Base-by-base conservation (phyloP, 2,797 vertebrate genomes). In the Psittacula echo region DNA sequence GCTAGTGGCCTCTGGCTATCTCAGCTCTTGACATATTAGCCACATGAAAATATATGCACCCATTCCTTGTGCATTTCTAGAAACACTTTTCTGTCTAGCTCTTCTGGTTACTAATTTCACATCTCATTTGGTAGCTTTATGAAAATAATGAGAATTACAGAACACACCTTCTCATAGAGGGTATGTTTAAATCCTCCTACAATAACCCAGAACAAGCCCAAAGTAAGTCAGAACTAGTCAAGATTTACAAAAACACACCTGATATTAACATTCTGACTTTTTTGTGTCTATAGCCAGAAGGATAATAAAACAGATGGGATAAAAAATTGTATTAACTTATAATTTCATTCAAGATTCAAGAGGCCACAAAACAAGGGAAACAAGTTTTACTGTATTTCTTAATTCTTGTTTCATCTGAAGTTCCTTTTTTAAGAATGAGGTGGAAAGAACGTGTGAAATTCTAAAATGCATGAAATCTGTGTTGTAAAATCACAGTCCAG, bases 11-110 rank as follows among this genome's bases (percentile, higher is more conserved):
- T 94, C 83, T 83, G 78, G 87, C 74, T 78, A 48, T 62, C 42
- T 84, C 91, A 87, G 45, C 53, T 95, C 67, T 72, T 94, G 66
- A 89, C 65, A 66, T 74, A 87, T 77, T 64, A 95, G 75, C 81
- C 76, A 81, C 27, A 41, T 76, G 56, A 75, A 94, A 87, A 90
- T 66, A 71, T 60, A 93, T 87, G 66, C 23, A 89, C 14, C 48
- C 54, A 54, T 77, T 91, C 66, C 81, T 58, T 62, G 7, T 26
- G 29, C 42, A 61, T 89, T 86, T 95, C 78, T 72, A 84, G 85
- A 95, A 90, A 83, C 32, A 80, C 13, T 77, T 67, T 14, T 85
- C 41, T 89, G 5, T 44, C 37, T 67, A 48, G 92, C 56, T 87
- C 29, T 71, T 80, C 34, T 26, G 24, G 24, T 92, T 92, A 93